Evolutionary conservation across 2,888 invertebrate genomes (phyloP), one percentile per base, ranked within the genome.

Genomic region (Cabera pusaria): DNA sequence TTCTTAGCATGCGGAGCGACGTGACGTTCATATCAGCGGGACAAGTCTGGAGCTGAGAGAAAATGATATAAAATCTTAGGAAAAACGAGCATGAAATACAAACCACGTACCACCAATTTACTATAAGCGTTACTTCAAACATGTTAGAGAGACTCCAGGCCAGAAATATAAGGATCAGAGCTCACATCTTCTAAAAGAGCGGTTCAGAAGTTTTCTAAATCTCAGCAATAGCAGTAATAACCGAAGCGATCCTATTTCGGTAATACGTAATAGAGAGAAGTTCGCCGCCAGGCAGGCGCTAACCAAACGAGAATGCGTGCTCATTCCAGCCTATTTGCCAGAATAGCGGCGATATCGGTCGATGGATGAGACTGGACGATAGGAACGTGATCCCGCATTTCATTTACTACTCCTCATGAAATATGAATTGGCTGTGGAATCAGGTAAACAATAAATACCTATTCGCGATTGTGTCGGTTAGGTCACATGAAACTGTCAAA

Each of bases 251-350:
- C 63, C 71, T 73, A 78, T 76, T 81, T 73, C 64, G 65, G 68
- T 68, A 69, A 72, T 74, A 69, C 60, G 71, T 69, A 69, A 72
- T 74, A 67, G 66, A 67, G 64, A 58, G 63, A 75, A 75, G 72
- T 78, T 76, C 53, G 68, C 75, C 79, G 80, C 74, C 80, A 73
- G 64, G 59, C 71, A 63, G 79, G 72, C 81, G 78, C 74, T 69
- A 56, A 46, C 58, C 47, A 56, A 65, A 67, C 63, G 64, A 57
- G 61, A 62, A 67, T 65, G 70, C 63, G 67, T 63, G 61, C 64
- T 64, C 70, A 73, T 72, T 69, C 61, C 67, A 49, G 66, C 69
- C 72, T 72, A 72, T 76, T 75, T 74, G 73, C 63, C 58, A 54
- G 59, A 68, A 72, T 63, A 66, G 67, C 64, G 44, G 52, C 67